phyloP scores from a whole-genome alignment of 2,113 vertebrate genomes.

The Odobenus rosmarus region DNA sequence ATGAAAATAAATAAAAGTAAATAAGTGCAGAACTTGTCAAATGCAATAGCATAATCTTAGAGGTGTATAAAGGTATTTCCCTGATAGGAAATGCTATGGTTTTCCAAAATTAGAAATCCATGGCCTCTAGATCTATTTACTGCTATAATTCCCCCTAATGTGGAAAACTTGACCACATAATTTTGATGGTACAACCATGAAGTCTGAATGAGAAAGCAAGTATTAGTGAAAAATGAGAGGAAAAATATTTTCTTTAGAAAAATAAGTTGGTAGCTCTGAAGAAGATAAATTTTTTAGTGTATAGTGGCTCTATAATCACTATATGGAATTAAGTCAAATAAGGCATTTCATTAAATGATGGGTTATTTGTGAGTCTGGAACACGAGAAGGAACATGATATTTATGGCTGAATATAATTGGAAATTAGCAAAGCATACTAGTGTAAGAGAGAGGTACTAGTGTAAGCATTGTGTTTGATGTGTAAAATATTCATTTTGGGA shows the following conservation, averaged over 20 bases:
- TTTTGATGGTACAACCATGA: not conserved
- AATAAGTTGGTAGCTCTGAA: not conserved
- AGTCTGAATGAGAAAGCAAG: not conserved
- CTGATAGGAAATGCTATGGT: not conserved
- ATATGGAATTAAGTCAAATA: not conserved
- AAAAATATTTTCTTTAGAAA: not conserved
- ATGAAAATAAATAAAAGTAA: not conserved
- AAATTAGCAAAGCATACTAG: not conserved
- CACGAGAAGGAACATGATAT: not conserved
- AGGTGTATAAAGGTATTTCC: not conserved
- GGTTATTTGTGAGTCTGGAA: not conserved
- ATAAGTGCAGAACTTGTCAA: not conserved
- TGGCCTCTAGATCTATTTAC: not conserved
- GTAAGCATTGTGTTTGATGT: not conserved
- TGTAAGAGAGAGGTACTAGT: not conserved
- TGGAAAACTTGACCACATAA: not conserved
- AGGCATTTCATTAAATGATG: not conserved
- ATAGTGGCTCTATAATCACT: not conserved
- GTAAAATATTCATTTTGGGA: not conserved
- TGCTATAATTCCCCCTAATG: not conserved
- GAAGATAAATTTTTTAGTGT: not conserved
- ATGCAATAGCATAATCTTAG: not conserved
- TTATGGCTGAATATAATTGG: not conserved
- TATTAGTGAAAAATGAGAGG: not conserved
- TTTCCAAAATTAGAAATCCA: slow-evolving; percentile 19